A percentile compares a stretch with the other conserved stretches of the same genome.
Conservation (phyloP, 2,888 invertebrate genomes). For the Mactromeris polynyma region DNA sequence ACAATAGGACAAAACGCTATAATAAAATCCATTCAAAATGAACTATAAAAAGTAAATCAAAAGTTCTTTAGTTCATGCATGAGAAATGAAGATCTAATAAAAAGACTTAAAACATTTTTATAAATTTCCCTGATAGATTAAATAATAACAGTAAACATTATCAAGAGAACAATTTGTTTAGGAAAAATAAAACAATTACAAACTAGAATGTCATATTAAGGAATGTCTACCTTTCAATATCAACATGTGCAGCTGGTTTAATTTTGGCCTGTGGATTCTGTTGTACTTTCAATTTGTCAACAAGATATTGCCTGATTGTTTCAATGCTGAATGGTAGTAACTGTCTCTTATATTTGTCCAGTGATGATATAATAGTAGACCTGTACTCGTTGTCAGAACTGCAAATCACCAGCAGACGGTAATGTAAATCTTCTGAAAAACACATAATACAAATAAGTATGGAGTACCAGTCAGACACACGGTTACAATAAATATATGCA, state of each 20-base stretch:
- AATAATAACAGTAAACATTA: too few species aligned
- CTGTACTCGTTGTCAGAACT: conserved; percentile 80
- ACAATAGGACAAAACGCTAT: too few species aligned
- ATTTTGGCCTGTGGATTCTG: background rate
- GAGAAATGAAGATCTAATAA: too few species aligned
- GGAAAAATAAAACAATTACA: too few species aligned
- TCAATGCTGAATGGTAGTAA: conserved; percentile 44
- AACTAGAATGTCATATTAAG: too few species aligned
- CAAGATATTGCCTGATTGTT: conserved; percentile 42
- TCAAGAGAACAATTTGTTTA: too few species aligned
- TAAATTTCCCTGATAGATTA: too few species aligned
- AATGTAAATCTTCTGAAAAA: conserved; percentile 59
- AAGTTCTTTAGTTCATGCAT: too few species aligned
- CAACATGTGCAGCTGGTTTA: conserved; percentile 55
- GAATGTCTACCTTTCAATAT: conserved; percentile 55
- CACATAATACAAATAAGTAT: background rate
- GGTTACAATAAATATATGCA: background rate
- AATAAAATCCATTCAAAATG: too few species aligned
- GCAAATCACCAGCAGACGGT: conserved; percentile 80
- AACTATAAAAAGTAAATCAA: too few species aligned
- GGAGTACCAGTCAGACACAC: too few species aligned
- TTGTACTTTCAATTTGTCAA: conserved; percentile 46
- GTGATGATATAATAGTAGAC: conserved; percentile 79
- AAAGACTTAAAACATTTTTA: too few species aligned
- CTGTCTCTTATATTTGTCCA: conserved; percentile 61